phyloP scores from a whole-genome alignment of 2,888 invertebrate genomes.

The Exephanes ischioxanthus region DNA sequence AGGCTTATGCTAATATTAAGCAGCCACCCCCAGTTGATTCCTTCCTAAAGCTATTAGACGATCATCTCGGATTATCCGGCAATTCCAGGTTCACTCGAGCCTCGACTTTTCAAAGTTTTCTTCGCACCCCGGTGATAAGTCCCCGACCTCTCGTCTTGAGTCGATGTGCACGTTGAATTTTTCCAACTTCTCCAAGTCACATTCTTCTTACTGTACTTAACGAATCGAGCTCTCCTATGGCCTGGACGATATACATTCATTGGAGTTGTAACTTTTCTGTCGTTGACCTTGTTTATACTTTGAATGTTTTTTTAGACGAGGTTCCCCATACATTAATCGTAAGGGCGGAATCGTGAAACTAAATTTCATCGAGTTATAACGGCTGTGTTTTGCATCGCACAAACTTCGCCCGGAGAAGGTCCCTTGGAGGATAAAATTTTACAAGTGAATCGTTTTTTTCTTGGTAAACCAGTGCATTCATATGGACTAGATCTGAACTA shows the following conservation, averaged over 20 bases:
- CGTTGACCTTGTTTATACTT: background rate
- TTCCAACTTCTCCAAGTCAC: slow-evolving; percentile 2
- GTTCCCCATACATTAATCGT: background rate
- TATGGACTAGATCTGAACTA: background rate
- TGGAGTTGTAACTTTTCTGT: background rate
- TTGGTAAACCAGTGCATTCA: no score
- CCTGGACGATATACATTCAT: slow-evolving; percentile 5
- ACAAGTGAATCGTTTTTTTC: no score
- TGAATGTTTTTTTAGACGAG: background rate
- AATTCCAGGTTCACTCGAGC: slow-evolving; percentile 80
- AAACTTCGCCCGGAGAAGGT: no score
- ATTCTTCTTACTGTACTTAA: background rate
- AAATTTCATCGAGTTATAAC: no score
- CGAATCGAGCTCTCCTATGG: slow-evolving; percentile 17
- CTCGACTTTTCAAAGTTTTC: slow-evolving; percentile 84
- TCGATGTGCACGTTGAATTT: slow-evolving; percentile 23
- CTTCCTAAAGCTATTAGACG: slow-evolving; percentile 85
- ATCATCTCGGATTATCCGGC: slow-evolving; percentile 84
- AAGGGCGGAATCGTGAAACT: background rate
- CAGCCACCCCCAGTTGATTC: slow-evolving; percentile 82
- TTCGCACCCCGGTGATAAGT: slow-evolving; percentile 49
- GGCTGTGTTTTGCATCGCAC: no score
- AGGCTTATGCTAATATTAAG: slow-evolving; percentile 84
- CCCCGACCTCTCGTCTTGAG: background rate
- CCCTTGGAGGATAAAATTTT: no score